phyloP scores from a whole-genome alignment of 2,888 invertebrate genomes.

The Colletes collaris region DNA sequence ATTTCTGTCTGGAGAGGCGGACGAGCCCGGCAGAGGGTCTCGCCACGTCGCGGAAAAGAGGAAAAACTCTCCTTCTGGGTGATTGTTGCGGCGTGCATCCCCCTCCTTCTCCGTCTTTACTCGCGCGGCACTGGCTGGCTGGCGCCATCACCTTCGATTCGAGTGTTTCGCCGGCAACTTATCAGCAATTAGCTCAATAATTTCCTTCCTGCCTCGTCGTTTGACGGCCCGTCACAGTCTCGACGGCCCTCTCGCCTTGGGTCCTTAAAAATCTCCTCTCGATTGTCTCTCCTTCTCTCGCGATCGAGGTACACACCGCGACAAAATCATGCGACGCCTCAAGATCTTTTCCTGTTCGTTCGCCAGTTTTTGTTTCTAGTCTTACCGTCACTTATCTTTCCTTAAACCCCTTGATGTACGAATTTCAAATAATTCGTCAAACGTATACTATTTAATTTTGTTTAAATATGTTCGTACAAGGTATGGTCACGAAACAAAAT shows the following conservation, averaged over 20 bases:
- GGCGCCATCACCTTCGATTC: constrained; percentile 63
- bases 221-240: constrained; percentile 74
- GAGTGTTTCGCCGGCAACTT: constrained; percentile 78
- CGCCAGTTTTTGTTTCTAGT: no score
- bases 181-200: constrained; percentile 82
- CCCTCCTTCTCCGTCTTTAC: constrained; percentile 35
- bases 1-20: constrained; percentile 80
- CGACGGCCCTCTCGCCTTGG: constrained; percentile 43
- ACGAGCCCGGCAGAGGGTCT: constrained; percentile 50
- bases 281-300: no score
- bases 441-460: no score
- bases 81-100: constrained; percentile 64
- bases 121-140: constrained; percentile 26
- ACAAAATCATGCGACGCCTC: no score
- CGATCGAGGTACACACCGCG: no score
- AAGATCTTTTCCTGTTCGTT: no score
- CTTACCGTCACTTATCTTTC: no score
- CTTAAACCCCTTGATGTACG: no score
- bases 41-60: constrained; percentile 71
- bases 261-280: constrained; percentile 57
- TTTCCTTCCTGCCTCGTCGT: constrained; percentile 70
- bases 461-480: no score
- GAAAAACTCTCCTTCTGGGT: constrained; percentile 73
- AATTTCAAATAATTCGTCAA: no score
- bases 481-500: no score